These are phyloP conservation scores for Prinia subflava DNA, from an alignment of 2,113 vertebrate species.

Conservation along the genomic window DNA sequence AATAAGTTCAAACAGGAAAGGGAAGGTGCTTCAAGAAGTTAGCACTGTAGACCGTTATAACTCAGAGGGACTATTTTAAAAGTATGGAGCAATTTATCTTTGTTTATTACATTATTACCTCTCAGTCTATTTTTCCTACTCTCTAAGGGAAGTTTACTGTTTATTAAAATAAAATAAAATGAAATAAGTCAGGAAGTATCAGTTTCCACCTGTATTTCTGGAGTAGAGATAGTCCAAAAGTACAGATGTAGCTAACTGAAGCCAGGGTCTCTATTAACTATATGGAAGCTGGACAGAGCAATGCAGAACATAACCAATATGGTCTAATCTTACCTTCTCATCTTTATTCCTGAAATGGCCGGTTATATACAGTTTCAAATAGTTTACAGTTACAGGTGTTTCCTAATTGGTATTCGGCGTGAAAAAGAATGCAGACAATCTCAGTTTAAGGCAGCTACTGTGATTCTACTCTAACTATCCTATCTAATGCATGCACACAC, in stretches of 20 bases:
- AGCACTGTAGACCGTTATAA: neutral
- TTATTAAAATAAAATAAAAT: neutral
- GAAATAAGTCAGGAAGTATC: neutral
- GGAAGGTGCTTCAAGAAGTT: slow-evolving; percentile 48
- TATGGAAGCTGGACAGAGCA: no score
- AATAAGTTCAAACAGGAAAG: slow-evolving; percentile 41
- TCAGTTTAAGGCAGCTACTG: no score
- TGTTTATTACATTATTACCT: neutral
- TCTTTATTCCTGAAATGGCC: no score
- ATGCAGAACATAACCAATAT: no score
- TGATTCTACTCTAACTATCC: no score
- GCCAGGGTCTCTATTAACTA: no score
- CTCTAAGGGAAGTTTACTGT: neutral
- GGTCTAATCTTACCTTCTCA: no score
- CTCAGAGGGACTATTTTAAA: neutral
- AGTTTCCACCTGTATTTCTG: neutral
- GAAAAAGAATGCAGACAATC: no score
- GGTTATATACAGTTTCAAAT: no score
- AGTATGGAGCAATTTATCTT: neutral
- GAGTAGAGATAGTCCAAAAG: neutral
- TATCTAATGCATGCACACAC: no score
- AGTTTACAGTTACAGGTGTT: no score
- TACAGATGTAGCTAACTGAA: neutral
- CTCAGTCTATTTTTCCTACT: neutral
- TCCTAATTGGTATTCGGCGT: no score